These are phyloP conservation scores for Catamblyrhynchus diadema DNA, from an alignment of 2,797 vertebrate genomes.

Conservation along the genomic window DNA sequence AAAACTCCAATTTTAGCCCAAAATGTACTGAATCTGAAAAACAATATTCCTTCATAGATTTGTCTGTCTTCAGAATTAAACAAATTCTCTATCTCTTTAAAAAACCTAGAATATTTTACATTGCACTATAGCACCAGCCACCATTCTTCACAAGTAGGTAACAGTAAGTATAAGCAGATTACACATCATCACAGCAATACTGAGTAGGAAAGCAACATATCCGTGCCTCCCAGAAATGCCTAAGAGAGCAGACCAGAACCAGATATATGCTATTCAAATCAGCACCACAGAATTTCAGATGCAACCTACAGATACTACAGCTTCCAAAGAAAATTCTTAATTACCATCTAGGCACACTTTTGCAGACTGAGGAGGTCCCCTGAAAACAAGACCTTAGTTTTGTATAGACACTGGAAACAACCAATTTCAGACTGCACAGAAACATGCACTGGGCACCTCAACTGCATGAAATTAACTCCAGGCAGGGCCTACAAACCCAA, in stretches of 20 bases:
- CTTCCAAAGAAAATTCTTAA: not conserved
- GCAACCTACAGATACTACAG: not conserved
- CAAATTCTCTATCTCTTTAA: not conserved
- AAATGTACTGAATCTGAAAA: not conserved
- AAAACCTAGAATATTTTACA: not conserved
- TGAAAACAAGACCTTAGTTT: not conserved
- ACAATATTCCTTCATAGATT: not conserved
- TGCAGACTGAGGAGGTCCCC: not conserved
- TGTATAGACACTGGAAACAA: not conserved
- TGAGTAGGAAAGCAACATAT: not conserved
- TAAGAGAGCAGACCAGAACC: not conserved
- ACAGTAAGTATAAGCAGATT: not conserved
- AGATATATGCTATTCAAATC: not conserved
- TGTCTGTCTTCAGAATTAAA: not conserved
- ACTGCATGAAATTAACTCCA: not conserved
- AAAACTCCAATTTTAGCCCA: not conserved
- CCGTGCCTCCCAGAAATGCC: not conserved
- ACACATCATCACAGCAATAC: not conserved
- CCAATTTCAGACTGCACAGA: not conserved
- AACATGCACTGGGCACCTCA: not conserved
- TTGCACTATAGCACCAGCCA: not conserved
- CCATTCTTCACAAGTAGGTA: not conserved
- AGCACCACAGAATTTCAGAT: not conserved
- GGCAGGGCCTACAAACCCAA: not conserved
- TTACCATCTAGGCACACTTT: not conserved